These are phyloP conservation scores for Moxostoma hubbsi DNA, from an alignment of 2,797 vertebrate genomes.

Conservation along the genomic window DNA sequence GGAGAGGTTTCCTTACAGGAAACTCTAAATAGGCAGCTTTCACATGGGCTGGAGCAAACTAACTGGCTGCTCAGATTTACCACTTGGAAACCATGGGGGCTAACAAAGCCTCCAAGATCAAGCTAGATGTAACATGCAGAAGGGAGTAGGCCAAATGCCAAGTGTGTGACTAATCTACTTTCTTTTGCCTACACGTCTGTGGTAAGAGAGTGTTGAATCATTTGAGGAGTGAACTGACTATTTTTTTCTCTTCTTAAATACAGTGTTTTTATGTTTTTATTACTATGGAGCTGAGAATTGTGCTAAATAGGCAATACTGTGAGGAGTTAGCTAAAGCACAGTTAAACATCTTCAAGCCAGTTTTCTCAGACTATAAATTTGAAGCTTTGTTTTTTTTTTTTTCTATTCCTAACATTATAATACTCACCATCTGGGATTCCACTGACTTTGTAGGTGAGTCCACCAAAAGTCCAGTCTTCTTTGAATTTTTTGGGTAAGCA, in stretches of 20 bases:
- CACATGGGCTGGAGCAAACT: conserved; percentile 58
- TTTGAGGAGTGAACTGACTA: conserved; percentile 80
- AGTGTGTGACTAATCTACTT: conserved; percentile 75
- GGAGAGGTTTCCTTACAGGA: conserved; percentile 64
- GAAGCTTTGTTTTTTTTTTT: not conserved
- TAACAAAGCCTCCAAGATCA: conserved; percentile 71
- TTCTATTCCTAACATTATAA: no score
- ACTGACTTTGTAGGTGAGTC: conserved; percentile 91
- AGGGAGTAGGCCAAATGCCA: conserved; percentile 69
- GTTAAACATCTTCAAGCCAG: conserved; percentile 35
- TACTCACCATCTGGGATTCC: conserved; percentile 91
- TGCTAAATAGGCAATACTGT: conserved; percentile 65
- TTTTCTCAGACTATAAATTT: conserved; percentile 17
- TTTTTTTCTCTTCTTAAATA: conserved; percentile 78
- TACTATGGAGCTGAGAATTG: conserved; percentile 67
- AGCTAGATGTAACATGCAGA: conserved; percentile 69
- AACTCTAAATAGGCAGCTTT: conserved; percentile 70
- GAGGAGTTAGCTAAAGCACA: not conserved
- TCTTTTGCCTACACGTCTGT: conserved; percentile 76
- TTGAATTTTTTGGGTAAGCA: conserved; percentile 92
- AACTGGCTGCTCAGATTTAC: conserved; percentile 57
- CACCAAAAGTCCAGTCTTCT: conserved; percentile 91
- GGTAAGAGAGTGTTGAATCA: conserved; percentile 79
- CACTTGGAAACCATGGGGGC: conserved; percentile 74
- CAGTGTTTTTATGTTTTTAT: conserved; percentile 76